A percentile compares a stretch with the other conserved stretches of the same genome.
Conservation (phyloP, 2,888 invertebrate genomes). For the Omphaloscelis lunosa region DNA sequence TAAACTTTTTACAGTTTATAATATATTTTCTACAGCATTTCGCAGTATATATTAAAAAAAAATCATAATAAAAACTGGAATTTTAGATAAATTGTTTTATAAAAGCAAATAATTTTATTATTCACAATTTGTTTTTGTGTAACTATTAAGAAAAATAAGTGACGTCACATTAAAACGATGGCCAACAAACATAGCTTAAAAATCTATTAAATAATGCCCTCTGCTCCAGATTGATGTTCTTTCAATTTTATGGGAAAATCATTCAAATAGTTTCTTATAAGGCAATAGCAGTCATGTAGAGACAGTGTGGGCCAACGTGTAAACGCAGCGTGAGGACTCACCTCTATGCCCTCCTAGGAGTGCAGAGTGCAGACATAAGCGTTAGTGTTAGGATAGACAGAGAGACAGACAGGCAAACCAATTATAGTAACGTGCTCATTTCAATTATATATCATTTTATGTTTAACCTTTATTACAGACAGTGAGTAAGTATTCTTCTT, state of each 20-base stretch:
- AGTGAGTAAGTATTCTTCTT: not conserved
- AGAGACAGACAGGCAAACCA: slow-evolving; percentile 84
- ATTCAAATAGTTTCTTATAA: not conserved
- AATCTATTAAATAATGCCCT: not conserved
- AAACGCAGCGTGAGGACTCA: slow-evolving; percentile 78
- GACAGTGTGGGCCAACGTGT: slow-evolving; percentile 48
- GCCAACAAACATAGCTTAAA: not conserved
- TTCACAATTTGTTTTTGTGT: slow-evolving; percentile 15
- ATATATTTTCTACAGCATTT: not conserved
- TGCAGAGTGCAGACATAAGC: slow-evolving; percentile 86
- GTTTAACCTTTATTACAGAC: slow-evolving; percentile 4
- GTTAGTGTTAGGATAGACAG: slow-evolving; percentile 85
- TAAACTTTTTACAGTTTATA: not conserved
- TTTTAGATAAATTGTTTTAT: not conserved
- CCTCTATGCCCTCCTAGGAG: slow-evolving; percentile 90
- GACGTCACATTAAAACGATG: slow-evolving; percentile 45
- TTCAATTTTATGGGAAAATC: not conserved
- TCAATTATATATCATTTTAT: slow-evolving; percentile 9
- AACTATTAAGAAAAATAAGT: slow-evolving; percentile 32
- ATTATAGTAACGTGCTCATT: slow-evolving; percentile 78
- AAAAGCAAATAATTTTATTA: slow-evolving; percentile 7
- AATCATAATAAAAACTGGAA: not conserved
- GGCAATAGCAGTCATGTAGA: not conserved
- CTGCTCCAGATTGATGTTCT: not conserved
- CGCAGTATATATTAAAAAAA: not conserved